phyloP scores from a whole-genome alignment of 37 sponge, comb jelly and placozoan genomes.

The Amphimedon queenslandica region DNA sequence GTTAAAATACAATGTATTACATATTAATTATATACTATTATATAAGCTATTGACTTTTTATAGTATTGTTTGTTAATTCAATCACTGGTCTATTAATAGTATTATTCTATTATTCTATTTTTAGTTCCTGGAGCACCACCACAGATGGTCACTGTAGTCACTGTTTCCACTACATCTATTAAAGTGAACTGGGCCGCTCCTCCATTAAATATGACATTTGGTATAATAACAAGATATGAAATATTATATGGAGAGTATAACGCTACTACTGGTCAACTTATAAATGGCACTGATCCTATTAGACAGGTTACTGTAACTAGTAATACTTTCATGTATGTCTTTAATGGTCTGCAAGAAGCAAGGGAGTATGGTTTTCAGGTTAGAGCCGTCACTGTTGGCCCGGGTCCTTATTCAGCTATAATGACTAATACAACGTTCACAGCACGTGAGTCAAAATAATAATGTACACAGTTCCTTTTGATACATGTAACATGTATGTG shows the following conservation, averaged over 20 bases:
- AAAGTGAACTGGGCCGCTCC: slow-evolving; percentile 18
- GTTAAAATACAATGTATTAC: too few species aligned
- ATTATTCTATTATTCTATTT: too few species aligned
- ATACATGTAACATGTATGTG: too few species aligned
- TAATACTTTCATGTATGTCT: background rate
- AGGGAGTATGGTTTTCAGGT: slow-evolving; percentile 34
- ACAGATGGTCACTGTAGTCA: slow-evolving; percentile 10
- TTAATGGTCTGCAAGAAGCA: slow-evolving; percentile 29
- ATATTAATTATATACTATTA: too few species aligned
- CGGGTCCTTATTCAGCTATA: slow-evolving; percentile 35
- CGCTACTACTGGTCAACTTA: background rate
- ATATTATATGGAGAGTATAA: slow-evolving; percentile 18
- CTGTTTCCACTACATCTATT: slow-evolving; percentile 16
- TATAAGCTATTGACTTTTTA: too few species aligned
- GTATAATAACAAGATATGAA: slow-evolving; percentile 48
- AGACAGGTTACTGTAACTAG: background rate
- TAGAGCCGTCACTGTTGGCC: slow-evolving; percentile 44
- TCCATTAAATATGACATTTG: slow-evolving; percentile 19
- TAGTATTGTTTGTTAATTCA: too few species aligned
- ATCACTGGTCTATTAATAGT: too few species aligned
- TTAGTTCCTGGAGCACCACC: slow-evolving; percentile 31
- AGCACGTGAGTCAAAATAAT: slow-evolving; percentile 9
- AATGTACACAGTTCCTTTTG: too few species aligned
- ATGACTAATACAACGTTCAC: slow-evolving; percentile 4
- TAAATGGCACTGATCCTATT: background rate